Evolutionary conservation across 1,140 invertebrate species (phyloP), one percentile per base, ranked within the genome.

Genomic region (Centruroides sculpturatus): DNA sequence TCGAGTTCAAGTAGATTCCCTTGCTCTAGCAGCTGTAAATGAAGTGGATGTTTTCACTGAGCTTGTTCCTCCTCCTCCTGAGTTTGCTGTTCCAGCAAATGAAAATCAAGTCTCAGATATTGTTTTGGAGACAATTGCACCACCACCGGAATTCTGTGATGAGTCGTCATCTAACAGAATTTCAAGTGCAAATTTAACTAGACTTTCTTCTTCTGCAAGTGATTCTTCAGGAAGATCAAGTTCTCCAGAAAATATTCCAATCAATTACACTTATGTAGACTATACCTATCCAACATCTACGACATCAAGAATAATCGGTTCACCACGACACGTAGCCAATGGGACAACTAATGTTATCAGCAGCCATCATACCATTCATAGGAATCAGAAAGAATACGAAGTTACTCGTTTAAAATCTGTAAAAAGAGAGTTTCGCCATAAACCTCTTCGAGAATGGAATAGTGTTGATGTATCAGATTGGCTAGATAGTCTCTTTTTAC

Each of bases 381-480:
- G 41, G 41, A 41, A 8, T 41, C 41, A 41, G 5, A 41, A 41
- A 41, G 41, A 41, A 6, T 41, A 13, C 41, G 57, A 59, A n/a
- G 34, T 59, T 7, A 36, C 57, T 47, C 56, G 59, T 10, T 58
- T 59, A 35, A 65, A 65, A 59, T 57, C 64, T 13, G 57, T 65
- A 48, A 58, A 61, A 50, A 65, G 62, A 62, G 61, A 65, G 48
- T 65, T 65, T 53, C 55, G 64, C n/a, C 61, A 58, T 35, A 67
- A 67, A 35, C 55, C 61, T 46, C 54, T 79, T 57, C 66, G 68
- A 5, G 71, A 73, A 47, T 80, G 79, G 79, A 72, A 69, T 34
- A 66, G 69, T 50, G 65, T 64, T 35, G 79, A 80, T 65, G 75
- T 80, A 51, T 70, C 71, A 50, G 76, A 78, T 61, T 80, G 79